A percentile compares a stretch with the other conserved stretches of the same genome.
These are phyloP conservation scores for Uria lomvia DNA, from an alignment of 2,113 vertebrate genomes.

Conservation along the genomic window DNA sequence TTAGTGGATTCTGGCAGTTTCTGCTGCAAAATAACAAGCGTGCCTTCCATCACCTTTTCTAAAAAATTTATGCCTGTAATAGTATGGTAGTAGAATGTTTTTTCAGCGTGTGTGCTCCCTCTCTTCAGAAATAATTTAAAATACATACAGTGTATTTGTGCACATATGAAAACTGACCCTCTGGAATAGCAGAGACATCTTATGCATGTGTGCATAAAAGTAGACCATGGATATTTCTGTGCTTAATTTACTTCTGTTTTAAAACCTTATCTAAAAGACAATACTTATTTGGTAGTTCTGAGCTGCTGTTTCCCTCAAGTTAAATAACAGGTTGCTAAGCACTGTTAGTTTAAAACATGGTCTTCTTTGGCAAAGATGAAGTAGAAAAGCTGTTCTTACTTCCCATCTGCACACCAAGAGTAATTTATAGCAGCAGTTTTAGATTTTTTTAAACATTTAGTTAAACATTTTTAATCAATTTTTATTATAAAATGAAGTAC, in stretches of 20 bases:
- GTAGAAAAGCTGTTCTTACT: not conserved
- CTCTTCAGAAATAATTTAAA: not conserved
- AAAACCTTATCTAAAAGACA: not conserved
- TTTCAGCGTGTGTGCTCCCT: not conserved
- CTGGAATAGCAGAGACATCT: not conserved
- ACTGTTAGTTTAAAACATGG: not conserved
- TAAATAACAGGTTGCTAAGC: not conserved
- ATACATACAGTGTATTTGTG: not conserved
- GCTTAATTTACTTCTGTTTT: not conserved
- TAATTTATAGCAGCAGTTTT: not conserved
- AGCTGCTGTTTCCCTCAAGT: not conserved
- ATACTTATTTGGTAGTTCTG: not conserved
- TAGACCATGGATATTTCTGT: not conserved
- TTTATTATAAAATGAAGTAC: conserved; percentile 12
- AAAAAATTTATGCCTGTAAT: not conserved
- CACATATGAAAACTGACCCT: not conserved
- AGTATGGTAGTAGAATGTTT: not conserved
- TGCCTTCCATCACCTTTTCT: not conserved
- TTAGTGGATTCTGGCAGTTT: not conserved
- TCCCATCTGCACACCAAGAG: not conserved
- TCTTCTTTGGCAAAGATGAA: not conserved
- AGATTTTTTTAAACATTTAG: not conserved
- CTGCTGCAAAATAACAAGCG: not conserved
- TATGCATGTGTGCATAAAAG: not conserved
- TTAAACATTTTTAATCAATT: not conserved